Percentiles rank a stretch among this genome's conserved stretches.
phyloP scores from a whole-genome alignment of 2,797 vertebrate species.

The Telmatherina bonti region DNA sequence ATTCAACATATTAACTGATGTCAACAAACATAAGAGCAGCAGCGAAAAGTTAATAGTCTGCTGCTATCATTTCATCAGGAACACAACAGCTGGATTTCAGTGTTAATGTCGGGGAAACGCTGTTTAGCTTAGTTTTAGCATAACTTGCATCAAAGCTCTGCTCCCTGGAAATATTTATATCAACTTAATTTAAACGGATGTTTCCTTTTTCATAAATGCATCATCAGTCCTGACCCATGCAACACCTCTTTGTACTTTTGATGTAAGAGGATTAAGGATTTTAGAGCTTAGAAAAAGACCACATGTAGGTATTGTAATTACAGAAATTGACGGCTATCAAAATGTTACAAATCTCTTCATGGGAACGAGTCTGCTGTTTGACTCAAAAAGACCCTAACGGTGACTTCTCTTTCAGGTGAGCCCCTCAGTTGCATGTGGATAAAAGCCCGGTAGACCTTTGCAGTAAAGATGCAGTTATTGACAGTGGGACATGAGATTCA shows the following conservation, averaged over 20 bases:
- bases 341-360: slow-evolving; percentile 28
- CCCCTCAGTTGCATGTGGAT: background rate
- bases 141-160: background rate
- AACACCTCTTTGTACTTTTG: slow-evolving; percentile 44
- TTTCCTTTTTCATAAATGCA: slow-evolving; percentile 20
- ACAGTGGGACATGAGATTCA: background rate
- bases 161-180: slow-evolving; percentile 11
- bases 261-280: slow-evolving; percentile 61
- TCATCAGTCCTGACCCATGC: slow-evolving; percentile 23
- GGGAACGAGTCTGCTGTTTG: slow-evolving; percentile 24
- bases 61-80: slow-evolving; percentile 1
- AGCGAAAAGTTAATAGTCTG: background rate
- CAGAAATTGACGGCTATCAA: slow-evolving; percentile 55
- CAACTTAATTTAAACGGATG: slow-evolving; percentile 13
- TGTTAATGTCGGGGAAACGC: slow-evolving; percentile 1
- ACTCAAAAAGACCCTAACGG: slow-evolving; percentile 17
- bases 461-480: background rate
- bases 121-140: background rate
- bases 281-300: slow-evolving; percentile 37
- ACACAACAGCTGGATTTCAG: background rate
- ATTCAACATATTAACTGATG: background rate
- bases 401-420: background rate
- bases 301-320: slow-evolving; percentile 56
- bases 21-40: background rate
- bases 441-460: slow-evolving; percentile 5